Evolutionary conservation across 2,888 invertebrate genomes (phyloP).

Genomic region (Cryptops parisi): DNA sequence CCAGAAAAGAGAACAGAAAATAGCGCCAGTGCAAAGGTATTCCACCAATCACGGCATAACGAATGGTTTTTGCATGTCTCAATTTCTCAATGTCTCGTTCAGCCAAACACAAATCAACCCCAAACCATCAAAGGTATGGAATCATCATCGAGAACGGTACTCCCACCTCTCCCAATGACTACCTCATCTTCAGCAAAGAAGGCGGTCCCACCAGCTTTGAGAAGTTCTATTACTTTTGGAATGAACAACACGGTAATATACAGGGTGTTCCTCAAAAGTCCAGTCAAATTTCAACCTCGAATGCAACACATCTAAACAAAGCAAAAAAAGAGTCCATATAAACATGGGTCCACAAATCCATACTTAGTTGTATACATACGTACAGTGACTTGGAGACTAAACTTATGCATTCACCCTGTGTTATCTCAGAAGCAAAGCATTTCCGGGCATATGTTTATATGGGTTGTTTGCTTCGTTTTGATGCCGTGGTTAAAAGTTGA

Average conservation of each 20-base stretch:
- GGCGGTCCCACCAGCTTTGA: constrained; percentile 1
- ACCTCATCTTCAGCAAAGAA: constrained; percentile 3
- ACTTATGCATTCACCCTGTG: no score
- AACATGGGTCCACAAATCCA: no score
- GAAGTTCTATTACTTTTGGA: not conserved
- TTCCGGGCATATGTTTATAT: no score
- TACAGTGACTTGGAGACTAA: no score
- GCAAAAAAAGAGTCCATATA: not conserved
- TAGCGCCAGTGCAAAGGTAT: not conserved
- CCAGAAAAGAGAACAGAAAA: not conserved
- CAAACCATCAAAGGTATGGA: not conserved
- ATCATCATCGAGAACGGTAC: not conserved
- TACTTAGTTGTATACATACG: no score
- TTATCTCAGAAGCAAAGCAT: no score
- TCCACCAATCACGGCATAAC: not conserved
- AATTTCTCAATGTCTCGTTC: not conserved
- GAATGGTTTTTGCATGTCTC: no score
- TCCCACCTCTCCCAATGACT: constrained; percentile 6
- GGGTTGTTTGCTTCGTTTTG: no score
- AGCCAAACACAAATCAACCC: not conserved
- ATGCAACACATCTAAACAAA: not conserved
- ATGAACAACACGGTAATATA: no score
- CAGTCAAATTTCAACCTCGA: no score
- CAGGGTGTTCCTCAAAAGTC: no score
- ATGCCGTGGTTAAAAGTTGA: no score